phyloP scores from a whole-genome alignment of 2,797 vertebrate species.

The Eospalax fontanierii region DNA sequence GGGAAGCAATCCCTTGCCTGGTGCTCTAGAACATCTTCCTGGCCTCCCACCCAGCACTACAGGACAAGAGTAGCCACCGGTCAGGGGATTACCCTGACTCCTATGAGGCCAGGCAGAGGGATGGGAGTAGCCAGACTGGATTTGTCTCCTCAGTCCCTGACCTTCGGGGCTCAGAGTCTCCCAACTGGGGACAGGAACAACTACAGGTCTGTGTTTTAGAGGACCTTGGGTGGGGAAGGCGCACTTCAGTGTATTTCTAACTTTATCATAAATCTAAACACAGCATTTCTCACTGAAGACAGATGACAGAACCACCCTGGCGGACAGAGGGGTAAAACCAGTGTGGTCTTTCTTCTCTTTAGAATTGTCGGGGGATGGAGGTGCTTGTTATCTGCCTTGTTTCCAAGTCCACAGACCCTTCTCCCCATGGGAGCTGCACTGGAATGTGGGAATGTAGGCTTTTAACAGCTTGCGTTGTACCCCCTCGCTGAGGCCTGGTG shows the following conservation, averaged over 20 bases:
- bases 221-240: background rate
- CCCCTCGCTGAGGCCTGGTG: background rate
- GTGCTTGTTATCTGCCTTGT: background rate
- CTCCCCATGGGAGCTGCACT: background rate
- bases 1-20: background rate
- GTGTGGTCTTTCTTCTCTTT: constrained; percentile 55
- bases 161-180: background rate
- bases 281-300: constrained; percentile 1
- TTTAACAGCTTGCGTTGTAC: background rate
- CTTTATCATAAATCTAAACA: constrained; percentile 55
- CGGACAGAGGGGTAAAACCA: background rate
- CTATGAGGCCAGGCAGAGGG: background rate
- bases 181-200: background rate
- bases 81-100: background rate
- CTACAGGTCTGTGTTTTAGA: background rate
- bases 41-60: background rate
- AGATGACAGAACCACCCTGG: background rate
- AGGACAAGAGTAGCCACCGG: background rate
- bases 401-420: background rate
- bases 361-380: background rate
- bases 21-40: background rate
- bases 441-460: background rate
- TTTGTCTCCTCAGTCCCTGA: constrained; percentile 17
- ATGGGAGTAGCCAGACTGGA: background rate
- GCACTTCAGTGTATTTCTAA: background rate